Conservation (phyloP, 2,113 vertebrate species). For the Tichodroma muraria region DNA sequence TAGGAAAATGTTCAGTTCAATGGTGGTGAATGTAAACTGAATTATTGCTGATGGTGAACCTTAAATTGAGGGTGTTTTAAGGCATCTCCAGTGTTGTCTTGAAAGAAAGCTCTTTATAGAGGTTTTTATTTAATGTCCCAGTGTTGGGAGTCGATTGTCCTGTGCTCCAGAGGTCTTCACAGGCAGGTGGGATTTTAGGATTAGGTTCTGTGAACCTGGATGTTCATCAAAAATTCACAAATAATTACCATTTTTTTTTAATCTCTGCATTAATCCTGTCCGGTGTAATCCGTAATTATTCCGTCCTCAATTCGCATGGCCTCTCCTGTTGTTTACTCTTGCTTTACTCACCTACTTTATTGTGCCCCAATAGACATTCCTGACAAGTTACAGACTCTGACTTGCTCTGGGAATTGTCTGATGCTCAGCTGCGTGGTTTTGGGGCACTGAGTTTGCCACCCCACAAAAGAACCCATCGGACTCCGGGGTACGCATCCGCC, state of each 20-base stretch:
- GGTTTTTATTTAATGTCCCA: neutral
- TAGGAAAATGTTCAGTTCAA: neutral
- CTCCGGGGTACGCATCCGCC: fast-evolving
- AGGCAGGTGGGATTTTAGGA: neutral
- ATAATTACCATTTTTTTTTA: neutral
- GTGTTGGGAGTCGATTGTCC: no score
- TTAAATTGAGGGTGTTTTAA: neutral
- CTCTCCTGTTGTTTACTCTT: neutral
- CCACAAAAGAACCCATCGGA: neutral
- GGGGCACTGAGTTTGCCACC: neutral
- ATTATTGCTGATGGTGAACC: neutral
- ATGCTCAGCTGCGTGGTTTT: fast-evolving
- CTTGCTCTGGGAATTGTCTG: neutral
- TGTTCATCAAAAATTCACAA: neutral
- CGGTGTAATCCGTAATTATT: neutral
- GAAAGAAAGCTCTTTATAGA: neutral
- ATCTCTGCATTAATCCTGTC: neutral
- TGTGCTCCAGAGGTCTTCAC: neutral
- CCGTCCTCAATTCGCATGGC: neutral
- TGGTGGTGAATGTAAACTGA: neutral
- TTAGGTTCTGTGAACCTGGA: neutral
- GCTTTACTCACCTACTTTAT: neutral
- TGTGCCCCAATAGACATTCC: neutral
- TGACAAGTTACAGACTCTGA: neutral
- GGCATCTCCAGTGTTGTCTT: neutral